Evolutionary conservation across 2,888 invertebrate species (phyloP), one percentile per base, ranked within the genome.

Genomic region (Scaptodrosophila latifasciaeformis): DNA sequence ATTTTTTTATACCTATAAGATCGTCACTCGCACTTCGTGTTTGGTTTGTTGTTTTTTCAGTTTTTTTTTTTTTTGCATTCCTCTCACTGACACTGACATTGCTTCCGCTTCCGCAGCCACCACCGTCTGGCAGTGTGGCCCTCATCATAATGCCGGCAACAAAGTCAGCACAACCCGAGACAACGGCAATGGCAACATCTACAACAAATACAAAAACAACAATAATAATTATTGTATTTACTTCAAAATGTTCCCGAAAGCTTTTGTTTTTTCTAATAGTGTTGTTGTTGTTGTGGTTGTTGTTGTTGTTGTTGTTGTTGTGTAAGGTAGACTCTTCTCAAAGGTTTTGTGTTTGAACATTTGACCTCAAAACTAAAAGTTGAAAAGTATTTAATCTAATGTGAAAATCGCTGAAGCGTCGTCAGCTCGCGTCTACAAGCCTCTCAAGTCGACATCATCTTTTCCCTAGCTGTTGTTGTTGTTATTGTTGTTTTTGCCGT

Each of bases 401-500:
- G 75, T 75, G 81, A 75, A 75, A 75, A 75, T 75, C 75, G 64
- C 66, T 76, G 64, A 62, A 79, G 80, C 72, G 70, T 79, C 80
- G 53, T 67, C 74, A 69, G 54, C 69, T 66, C 13, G 24, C n/a
- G n/a, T n/a, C n/a, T n/a, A n/a, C n/a, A n/a, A n/a, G n/a, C n/a
- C n/a, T n/a, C n/a, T n/a, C n/a, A n/a, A n/a, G n/a, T n/a, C n/a
- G n/a, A n/a, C n/a, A n/a, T n/a, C n/a, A n/a, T n/a, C n/a, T n/a
- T n/a, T n/a, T n/a, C n/a, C 15, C 34, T 10, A 10, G 34, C 69
- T 79, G 63, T 59, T 66, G 70, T 59, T 59, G 65, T 43, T 52
- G 49, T 52, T 63, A 55, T 45, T 51, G 49, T 2, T 35, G 37
- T 37, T 6, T 5, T 27, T 27, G 27, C 27, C 9, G 27, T 27